Evolutionary conservation across 2,113 vertebrate genomes (phyloP).

Genomic region (Recurvirostra avosetta): DNA sequence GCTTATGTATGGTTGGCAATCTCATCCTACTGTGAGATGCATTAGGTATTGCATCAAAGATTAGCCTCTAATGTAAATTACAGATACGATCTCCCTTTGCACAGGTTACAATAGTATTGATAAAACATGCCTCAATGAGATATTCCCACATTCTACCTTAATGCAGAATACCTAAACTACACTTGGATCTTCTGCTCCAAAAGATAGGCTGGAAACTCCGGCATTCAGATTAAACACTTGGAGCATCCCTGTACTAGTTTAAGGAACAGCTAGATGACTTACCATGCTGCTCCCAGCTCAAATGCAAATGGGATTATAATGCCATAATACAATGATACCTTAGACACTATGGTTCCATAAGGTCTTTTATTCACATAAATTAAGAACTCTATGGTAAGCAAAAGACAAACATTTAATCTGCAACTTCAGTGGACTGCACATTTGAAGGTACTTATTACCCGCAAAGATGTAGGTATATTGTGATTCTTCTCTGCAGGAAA

Average conservation of each 20-base stretch:
- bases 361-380: neutral
- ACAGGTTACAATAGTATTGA: neutral
- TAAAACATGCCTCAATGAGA: neutral
- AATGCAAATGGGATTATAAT: neutral
- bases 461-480: neutral
- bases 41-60: neutral
- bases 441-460: neutral
- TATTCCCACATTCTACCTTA: neutral
- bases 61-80: neutral
- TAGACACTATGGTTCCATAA: neutral
- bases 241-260: neutral
- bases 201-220: neutral
- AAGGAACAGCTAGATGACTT: neutral
- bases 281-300: neutral
- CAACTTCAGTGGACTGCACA: neutral
- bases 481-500: neutral
- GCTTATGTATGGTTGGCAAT: neutral
- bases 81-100: neutral
- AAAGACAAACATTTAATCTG: neutral
- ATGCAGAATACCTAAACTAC: neutral
- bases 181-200: neutral
- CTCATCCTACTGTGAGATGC: neutral
- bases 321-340: neutral
- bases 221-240: neutral
- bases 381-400: neutral